Base-by-base conservation (phyloP, 2,888 invertebrate genomes). In the Orthonevra nobilis region DNA sequence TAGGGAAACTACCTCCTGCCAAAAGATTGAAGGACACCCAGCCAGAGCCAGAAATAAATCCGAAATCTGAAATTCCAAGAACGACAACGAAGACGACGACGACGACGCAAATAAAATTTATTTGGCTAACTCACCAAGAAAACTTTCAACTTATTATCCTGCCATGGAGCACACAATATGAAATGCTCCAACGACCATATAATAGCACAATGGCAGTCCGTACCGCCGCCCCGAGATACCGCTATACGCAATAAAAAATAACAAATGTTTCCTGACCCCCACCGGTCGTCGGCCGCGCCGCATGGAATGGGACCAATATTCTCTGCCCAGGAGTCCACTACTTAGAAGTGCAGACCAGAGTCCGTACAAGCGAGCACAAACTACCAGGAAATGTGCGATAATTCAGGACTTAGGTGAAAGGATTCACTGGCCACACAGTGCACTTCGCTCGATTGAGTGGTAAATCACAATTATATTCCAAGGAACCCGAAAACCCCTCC, bases 321-420 rank as follows among this genome's bases (percentile, higher is more conserved):
- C 40, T 26, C 23, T 48, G 50, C 23, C 30, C 23, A 23, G 28
- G 46, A 36, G 6, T n/a, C 34, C 28, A 30, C 38, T 38, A 56
- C 70, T 58, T 54, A 48, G 30, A n/a, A n/a, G 20, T 38, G 30
- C 36, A 56, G 10, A 19, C 17, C 40, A 20, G 44, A 32, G 61
- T 52, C 20, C 32, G 68, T 23, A 23, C 3, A 23, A 23, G 23
- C 23, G 5, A 46, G 36, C 14, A 32, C 40, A 42, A 15, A 52
- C 73, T 23, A 52, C 60, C 73, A 79, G 68, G 79, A 79, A 79
- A 79, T 61, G 66, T 73, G 66, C 79, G 42, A 73, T 79, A 79
- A 79, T 61, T 79, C 73, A 79, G 73, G 77, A 60, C 77, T 77
- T n/a, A 77, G 72, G 64, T 77, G 58, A 72, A 77, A 77, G 72